A percentile compares a stretch with the other conserved stretches of the same genome.
Conservation (phyloP, 2,113 vertebrate genomes). For the Larimichthys polyactis region DNA sequence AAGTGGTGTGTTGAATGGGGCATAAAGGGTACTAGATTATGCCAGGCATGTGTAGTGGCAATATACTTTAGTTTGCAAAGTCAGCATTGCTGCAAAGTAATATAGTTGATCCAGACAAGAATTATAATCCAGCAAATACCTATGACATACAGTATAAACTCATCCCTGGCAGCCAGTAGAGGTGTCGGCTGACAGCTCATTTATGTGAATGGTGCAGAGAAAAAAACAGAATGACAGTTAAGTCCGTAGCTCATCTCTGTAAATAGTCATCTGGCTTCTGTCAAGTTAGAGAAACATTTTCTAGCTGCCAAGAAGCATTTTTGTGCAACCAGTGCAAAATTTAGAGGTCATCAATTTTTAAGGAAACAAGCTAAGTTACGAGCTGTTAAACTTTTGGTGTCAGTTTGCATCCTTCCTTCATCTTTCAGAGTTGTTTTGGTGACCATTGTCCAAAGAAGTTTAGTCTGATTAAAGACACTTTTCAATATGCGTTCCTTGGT, state of each 20-base stretch:
- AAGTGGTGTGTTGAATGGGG: slow-evolving; percentile 36
- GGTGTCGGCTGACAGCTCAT: slow-evolving; percentile 45
- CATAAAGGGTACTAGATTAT: slow-evolving; percentile 45
- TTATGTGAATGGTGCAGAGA: slow-evolving; percentile 42
- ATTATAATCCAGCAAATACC: slow-evolving; percentile 50
- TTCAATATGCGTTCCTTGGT: not conserved
- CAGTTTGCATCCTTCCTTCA: not conserved
- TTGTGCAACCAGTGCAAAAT: slow-evolving; percentile 15
- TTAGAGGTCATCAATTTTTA: slow-evolving; percentile 12
- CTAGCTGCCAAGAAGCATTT: slow-evolving; percentile 20
- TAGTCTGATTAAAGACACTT: not conserved
- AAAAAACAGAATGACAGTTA: slow-evolving; percentile 40
- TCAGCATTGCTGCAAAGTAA: slow-evolving; percentile 47
- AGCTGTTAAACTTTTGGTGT: not conserved
- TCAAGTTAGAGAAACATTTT: slow-evolving; percentile 36
- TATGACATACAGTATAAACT: slow-evolving; percentile 9
- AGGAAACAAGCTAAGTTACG: not conserved
- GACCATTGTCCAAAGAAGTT: not conserved
- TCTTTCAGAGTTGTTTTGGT: slow-evolving; percentile 3
- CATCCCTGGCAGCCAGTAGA: slow-evolving; percentile 27
- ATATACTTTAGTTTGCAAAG: slow-evolving; percentile 44
- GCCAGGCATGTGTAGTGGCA: slow-evolving; percentile 14
- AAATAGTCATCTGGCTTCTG: slow-evolving; percentile 32
- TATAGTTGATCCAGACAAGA: slow-evolving; percentile 49
- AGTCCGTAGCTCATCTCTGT: slow-evolving; percentile 41